Conservation (phyloP, 1,140 invertebrate genomes). For the Telenomus remus region DNA sequence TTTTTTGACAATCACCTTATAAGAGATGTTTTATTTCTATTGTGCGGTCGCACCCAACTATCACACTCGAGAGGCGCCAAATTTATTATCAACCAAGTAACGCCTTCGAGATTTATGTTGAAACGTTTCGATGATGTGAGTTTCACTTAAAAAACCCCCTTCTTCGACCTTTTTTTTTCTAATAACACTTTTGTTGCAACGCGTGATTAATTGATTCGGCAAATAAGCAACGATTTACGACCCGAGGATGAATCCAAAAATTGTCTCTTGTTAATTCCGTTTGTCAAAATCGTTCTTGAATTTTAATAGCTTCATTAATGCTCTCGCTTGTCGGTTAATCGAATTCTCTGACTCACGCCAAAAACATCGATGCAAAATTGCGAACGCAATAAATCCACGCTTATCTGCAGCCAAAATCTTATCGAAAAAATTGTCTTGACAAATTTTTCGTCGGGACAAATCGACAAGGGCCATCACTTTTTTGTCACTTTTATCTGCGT, state of each 20-base stretch:
- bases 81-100: slow-evolving; percentile 33
- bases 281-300: slow-evolving; percentile 36
- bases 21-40: slow-evolving; percentile 39
- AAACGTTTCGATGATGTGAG: slow-evolving; percentile 39
- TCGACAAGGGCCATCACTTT: too few species aligned
- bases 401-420: too few species aligned
- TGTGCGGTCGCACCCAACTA: slow-evolving; percentile 23
- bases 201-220: slow-evolving; percentile 45
- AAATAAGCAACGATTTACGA: slow-evolving; percentile 40
- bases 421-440: too few species aligned
- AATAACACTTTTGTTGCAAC: slow-evolving; percentile 29
- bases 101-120: slow-evolving; percentile 34
- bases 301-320: slow-evolving; percentile 38
- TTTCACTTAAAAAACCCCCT: slow-evolving; percentile 26
- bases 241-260: slow-evolving; percentile 36
- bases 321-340: slow-evolving; percentile 4
- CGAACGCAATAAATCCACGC: slow-evolving; percentile 7
- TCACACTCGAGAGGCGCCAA: slow-evolving; percentile 10
- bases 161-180: slow-evolving; percentile 18
- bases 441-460: too few species aligned
- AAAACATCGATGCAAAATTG: slow-evolving; percentile 4
- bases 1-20: slow-evolving; percentile 34
- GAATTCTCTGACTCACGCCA: background rate
- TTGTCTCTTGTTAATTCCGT: slow-evolving; percentile 35
- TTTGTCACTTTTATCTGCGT: too few species aligned